phyloP scores from a whole-genome alignment of 2,113 vertebrate species.

The Galeopterus variegatus region DNA sequence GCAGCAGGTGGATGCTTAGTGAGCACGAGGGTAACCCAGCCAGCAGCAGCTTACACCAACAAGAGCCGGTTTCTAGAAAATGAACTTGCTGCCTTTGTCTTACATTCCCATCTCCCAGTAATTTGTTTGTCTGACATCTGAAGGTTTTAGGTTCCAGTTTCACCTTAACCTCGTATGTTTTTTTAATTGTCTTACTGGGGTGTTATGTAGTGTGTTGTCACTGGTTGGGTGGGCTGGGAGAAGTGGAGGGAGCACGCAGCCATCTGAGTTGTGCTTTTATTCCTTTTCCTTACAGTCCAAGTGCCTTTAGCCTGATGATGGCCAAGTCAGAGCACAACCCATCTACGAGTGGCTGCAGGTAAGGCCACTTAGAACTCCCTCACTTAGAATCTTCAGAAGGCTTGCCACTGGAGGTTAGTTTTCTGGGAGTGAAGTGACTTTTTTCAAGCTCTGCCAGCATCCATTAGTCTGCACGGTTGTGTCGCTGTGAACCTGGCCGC shows the following conservation, averaged over 20 bases:
- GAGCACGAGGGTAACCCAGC: background rate
- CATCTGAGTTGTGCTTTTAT: conserved; percentile 63
- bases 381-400: background rate
- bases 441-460: background rate
- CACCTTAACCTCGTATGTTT: too few relatives aligned
- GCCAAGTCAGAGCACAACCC: conserved; percentile 93
- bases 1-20: rapidly evolving
- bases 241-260: rapidly evolving
- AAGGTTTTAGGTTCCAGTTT: background rate
- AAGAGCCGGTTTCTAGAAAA: background rate
- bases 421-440: background rate
- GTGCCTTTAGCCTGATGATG: conserved; percentile 93
- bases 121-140: background rate
- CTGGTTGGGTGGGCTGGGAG: background rate
- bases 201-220: background rate
- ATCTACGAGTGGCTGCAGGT: conserved; percentile 96
- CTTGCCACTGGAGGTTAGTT: background rate
- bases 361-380: conserved; percentile 7
- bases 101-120: background rate
- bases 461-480: rapidly evolving
- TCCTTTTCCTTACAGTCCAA: conserved; percentile 90
- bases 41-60: rapidly evolving
- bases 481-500: rapidly evolving
- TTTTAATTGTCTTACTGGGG: background rate
- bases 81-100: too few relatives aligned